Evolutionary conservation across 2,888 invertebrate genomes (phyloP).

Genomic region (Agrotis segetum): DNA sequence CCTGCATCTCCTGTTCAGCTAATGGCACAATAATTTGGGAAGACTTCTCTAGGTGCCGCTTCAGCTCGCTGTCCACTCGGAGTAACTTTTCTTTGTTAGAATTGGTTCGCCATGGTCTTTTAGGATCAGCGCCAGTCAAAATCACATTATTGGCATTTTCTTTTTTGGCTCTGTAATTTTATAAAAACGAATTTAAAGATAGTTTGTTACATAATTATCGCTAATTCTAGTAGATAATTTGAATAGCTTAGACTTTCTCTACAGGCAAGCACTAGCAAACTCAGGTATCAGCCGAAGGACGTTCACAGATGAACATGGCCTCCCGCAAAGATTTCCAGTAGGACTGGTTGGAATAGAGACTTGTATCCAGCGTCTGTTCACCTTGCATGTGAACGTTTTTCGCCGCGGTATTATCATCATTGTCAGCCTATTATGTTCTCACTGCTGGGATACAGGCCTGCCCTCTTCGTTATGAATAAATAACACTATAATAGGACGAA

Average conservation of each 20-base stretch:
- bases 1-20: constrained; percentile 76
- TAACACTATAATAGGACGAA: constrained; percentile 44
- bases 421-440: no score
- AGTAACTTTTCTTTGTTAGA: constrained; percentile 82
- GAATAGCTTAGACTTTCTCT: no score
- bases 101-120: constrained; percentile 85
- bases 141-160: constrained; percentile 56
- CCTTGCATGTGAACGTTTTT: no score
- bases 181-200: background rate
- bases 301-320: no score
- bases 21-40: constrained; percentile 75
- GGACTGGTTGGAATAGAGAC: no score
- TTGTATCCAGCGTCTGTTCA: no score
- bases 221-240: no score
- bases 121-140: constrained; percentile 73
- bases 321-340: no score
- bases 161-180: constrained; percentile 75
- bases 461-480: background rate
- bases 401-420: no score
- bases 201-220: background rate
- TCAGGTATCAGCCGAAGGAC: no score
- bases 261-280: no score
- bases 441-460: no score
- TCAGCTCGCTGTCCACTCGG: constrained; percentile 82
- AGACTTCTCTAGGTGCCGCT: constrained; percentile 79